These are phyloP conservation scores for Dorcus hopei DNA, from an alignment of 2,888 invertebrate species.

Conservation along the genomic window DNA sequence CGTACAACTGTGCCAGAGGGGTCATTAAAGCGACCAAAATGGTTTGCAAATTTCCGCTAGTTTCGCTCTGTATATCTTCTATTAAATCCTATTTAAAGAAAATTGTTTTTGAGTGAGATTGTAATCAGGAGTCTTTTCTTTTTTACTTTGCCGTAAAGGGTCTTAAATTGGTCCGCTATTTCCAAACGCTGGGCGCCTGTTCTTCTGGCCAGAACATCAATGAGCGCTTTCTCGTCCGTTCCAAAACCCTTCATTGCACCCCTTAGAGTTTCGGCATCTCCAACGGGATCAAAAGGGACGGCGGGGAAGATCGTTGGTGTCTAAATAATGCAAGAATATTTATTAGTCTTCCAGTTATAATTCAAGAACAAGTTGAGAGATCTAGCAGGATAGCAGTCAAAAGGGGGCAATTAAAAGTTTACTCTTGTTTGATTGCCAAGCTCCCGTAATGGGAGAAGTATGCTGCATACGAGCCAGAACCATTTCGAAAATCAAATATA, in stretches of 20 bases:
- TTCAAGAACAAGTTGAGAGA: too few species aligned
- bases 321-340: conserved; percentile 42
- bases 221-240: conserved; percentile 87
- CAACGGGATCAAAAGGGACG: conserved; percentile 72
- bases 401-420: too few species aligned
- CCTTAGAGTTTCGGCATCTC: conserved; percentile 77
- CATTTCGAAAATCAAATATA: too few species aligned
- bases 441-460: too few species aligned
- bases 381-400: too few species aligned
- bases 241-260: conserved; percentile 92
- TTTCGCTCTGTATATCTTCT: conserved; percentile 82
- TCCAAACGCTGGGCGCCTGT: conserved; percentile 83
- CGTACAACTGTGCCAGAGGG: conserved; percentile 79
- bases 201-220: conserved; percentile 77
- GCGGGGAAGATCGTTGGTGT: conserved; percentile 74
- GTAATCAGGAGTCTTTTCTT: background rate
- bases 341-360: background rate
- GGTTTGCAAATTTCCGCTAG: conserved; percentile 85
- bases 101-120: background rate
- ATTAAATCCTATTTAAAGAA: conserved; percentile 60
- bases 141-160: conserved; percentile 78
- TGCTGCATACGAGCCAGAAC: too few species aligned
- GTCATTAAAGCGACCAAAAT: conserved; percentile 80
- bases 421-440: too few species aligned
- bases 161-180: conserved; percentile 78